Conservation (phyloP, 2,113 vertebrate genomes). For the Cacatua alba region DNA sequence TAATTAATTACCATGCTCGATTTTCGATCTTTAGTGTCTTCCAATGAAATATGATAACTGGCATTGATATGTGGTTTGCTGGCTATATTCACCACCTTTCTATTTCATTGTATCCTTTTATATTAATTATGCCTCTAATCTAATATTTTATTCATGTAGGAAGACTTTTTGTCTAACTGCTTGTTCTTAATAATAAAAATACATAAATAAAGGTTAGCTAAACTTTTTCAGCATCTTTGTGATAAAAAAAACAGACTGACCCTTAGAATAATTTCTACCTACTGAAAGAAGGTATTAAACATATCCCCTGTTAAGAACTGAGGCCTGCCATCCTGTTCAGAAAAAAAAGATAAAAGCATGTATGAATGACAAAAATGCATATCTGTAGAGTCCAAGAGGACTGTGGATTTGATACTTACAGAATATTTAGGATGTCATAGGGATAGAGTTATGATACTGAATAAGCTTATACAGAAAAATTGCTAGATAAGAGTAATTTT, state of each 20-base stretch:
- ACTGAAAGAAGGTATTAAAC: background rate
- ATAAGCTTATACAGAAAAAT: background rate
- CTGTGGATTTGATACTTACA: background rate
- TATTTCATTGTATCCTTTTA: constrained; percentile 63
- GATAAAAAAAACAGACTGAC: background rate
- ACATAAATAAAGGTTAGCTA: constrained; percentile 5
- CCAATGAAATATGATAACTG: constrained; percentile 58
- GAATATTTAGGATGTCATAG: background rate
- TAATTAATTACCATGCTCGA: constrained; percentile 71
- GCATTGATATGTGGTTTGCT: constrained; percentile 63
- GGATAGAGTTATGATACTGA: background rate
- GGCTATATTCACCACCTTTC: constrained; percentile 66
- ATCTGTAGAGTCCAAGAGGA: background rate
- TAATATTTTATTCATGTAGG: constrained; percentile 72
- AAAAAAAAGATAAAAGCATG: background rate
- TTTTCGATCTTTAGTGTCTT: constrained; percentile 63
- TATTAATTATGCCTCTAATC: constrained; percentile 60
- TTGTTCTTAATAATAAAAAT: constrained; percentile 42
- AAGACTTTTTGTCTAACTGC: constrained; percentile 56
- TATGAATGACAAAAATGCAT: background rate
- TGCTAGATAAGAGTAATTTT: background rate
- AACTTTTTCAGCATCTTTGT: background rate
- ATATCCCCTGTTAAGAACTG: background rate
- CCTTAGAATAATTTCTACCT: background rate
- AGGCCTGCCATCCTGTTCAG: background rate